Base-by-base conservation (phyloP, 1,140 invertebrate species). In the Yoshiicerus persimilis region DNA sequence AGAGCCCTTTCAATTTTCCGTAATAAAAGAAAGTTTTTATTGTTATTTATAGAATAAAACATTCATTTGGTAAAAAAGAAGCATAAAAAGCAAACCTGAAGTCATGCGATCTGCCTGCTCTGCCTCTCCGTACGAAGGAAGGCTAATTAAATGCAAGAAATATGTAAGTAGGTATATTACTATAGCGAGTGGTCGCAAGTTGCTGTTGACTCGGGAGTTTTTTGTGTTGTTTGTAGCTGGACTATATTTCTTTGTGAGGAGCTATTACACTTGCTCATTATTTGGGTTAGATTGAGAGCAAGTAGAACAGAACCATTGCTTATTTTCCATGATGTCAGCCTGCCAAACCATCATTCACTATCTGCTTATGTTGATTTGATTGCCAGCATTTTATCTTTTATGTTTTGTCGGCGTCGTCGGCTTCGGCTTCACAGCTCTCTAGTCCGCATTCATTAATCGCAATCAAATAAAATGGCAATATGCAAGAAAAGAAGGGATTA, bases 281-380 rank as follows among this genome's bases (percentile, higher is more conserved):
- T 39, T 39, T 2, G 38, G 38, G 38, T 39, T 39, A 39, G 38
- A 39, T 39, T 39, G 13, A 13, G 38, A 11, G 9, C 38, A 39
- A 11, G 13, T 39, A 8, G 9, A 11, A 11, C 9, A 39, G 13
- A 13, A 39, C 0, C 38, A 39, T 56, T 56, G 80, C 56, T 84
- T 56, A 89, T 83, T 87, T 87, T 56, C 64, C 77, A 87, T 83
- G 38, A 47, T 66, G 84, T 75, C 34, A 88, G 64, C 64, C 41
- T n/a, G n/a, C n/a, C n/a, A n/a, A 34, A 56, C n/a, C 47, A 56
- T 56, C 47, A n/a, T 56, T 56, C 0, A 0, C 47, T 56, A 56
- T 56, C 47, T 56, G 13, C 30, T 70, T 20, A 70, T 70, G 16
- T 11, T 70, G 66, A 16, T 70, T 70, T 70, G 66, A 32, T 70